Percentiles rank a stretch among this genome's conserved stretches.
Conservation (phyloP, 2,113 vertebrate species). For the Pheucticus melanocephalus region DNA sequence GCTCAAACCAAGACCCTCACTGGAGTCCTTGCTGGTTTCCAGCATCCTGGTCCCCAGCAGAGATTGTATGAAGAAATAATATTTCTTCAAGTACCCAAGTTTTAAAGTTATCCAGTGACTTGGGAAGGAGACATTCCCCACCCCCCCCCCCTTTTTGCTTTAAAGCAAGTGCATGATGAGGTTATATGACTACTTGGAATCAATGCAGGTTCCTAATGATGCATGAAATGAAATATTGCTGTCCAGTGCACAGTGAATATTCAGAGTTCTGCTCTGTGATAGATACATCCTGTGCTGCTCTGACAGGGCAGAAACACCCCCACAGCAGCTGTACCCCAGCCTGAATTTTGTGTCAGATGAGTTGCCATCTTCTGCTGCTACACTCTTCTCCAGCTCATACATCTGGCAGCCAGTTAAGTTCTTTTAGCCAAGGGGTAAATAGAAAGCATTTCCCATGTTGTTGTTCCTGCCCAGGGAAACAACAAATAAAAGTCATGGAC, state of each 20-base stretch:
- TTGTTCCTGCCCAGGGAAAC: background rate
- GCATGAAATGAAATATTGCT: slow-evolving; percentile 62
- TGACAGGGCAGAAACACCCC: background rate
- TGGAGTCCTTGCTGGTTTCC: background rate
- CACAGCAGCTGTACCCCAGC: background rate
- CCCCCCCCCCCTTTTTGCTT: background rate
- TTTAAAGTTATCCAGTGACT: background rate
- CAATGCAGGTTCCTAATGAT: slow-evolving; percentile 45
- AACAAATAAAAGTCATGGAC: background rate
- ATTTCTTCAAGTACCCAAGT: background rate
- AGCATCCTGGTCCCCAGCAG: background rate
- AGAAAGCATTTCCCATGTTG: background rate
- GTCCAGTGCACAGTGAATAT: slow-evolving; percentile 15
- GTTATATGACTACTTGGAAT: slow-evolving; percentile 36
- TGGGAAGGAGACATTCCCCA: background rate
- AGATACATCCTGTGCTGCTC: background rate
- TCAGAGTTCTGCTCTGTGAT: background rate
- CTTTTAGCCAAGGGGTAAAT: background rate
- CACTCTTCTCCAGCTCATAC: background rate
- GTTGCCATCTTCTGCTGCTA: background rate
- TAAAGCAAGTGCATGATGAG: background rate
- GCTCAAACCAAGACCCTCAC: background rate
- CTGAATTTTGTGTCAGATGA: background rate
- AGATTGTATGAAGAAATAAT: background rate
- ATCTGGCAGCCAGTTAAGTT: background rate